Conservation (phyloP, 2,888 invertebrate species). For the Andrena dorsata region DNA sequence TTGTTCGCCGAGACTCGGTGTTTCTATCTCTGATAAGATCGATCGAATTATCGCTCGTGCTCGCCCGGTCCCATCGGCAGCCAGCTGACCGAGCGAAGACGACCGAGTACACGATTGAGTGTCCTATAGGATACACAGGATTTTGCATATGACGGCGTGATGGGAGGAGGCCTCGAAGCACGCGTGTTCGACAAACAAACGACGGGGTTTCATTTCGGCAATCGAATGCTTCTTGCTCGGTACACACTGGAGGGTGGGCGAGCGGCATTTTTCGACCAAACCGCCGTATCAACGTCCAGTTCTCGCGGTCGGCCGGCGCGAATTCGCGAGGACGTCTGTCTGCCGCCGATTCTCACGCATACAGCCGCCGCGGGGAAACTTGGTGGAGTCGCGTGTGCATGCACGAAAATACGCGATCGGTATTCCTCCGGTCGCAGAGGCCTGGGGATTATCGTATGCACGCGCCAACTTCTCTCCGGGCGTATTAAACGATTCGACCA, state of each 20-base stretch:
- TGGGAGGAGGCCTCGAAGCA: constrained; percentile 1
- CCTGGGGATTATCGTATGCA: constrained; percentile 71
- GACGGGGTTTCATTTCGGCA: constrained; percentile 59
- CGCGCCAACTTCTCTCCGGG: constrained; percentile 69
- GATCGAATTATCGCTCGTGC: constrained; percentile 38
- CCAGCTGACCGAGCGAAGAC: neutral
- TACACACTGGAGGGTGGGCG: constrained; percentile 53
- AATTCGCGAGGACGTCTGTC: constrained; percentile 23
- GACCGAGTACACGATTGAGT: neutral
- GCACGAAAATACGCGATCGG: constrained; percentile 61
- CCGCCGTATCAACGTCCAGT: constrained; percentile 81
- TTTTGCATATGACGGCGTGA: constrained; percentile 23
- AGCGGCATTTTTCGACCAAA: constrained; percentile 81
- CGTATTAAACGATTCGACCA: constrained; percentile 75
- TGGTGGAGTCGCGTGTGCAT: constrained; percentile 42
- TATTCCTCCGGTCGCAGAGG: constrained; percentile 60
- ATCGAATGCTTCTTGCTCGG: constrained; percentile 66
- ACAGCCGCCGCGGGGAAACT: constrained; percentile 1
- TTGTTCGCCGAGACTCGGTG: constrained; percentile 6
- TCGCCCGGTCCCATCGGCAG: neutral
- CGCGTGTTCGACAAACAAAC: constrained; percentile 71
- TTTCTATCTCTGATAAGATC: constrained; percentile 39
- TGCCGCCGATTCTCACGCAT: constrained; percentile 5
- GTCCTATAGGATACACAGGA: constrained; percentile 33
- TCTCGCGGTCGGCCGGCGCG: constrained; percentile 68